Conservation (phyloP, 2,113 vertebrate species). For the Saimiri boliviensis region DNA sequence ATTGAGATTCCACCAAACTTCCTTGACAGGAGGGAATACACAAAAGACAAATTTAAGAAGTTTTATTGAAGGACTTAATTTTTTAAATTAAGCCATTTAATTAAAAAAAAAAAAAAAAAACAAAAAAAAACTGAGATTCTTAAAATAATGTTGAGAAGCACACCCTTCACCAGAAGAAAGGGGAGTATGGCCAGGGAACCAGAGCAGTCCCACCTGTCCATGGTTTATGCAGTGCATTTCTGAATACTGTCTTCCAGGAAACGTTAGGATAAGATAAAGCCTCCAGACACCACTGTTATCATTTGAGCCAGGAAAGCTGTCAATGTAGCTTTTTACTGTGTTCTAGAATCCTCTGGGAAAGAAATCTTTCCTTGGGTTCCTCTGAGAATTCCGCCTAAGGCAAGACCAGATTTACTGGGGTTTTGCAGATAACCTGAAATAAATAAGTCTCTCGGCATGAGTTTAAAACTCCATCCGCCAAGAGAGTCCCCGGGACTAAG, state of each 20-base stretch:
- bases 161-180: not conserved
- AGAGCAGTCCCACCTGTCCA: not conserved
- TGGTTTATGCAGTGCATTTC: not conserved
- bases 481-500: not conserved
- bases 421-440: slow-evolving; percentile 3
- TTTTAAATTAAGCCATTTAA: not conserved
- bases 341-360: not conserved
- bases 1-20: not conserved
- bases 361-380: not conserved
- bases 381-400: not conserved
- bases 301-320: not conserved
- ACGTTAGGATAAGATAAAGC: not conserved
- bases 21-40: not conserved
- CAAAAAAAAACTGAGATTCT: not conserved
- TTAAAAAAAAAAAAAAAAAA: not conserved
- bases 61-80: not conserved
- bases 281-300: not conserved
- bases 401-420: not conserved
- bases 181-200: not conserved
- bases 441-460: not conserved
- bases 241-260: not conserved
- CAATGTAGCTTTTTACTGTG: not conserved
- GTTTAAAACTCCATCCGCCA: not conserved
- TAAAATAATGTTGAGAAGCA: not conserved
- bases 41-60: not conserved